phyloP scores from a whole-genome alignment of 1,140 invertebrate species.

The Lordiphosa collinella region DNA sequence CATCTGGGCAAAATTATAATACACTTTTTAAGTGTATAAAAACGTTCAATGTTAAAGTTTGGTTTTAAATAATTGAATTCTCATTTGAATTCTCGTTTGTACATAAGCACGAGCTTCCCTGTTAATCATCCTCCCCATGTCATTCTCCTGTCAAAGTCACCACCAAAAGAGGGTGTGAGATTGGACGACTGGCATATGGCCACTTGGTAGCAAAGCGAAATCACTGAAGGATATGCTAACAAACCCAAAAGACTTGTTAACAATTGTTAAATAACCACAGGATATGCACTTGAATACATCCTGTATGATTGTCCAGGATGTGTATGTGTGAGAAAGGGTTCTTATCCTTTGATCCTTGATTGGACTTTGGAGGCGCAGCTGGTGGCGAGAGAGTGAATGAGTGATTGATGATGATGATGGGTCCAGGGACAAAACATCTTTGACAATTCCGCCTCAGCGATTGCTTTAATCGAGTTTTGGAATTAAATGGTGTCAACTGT shows the following conservation, averaged over 20 bases:
- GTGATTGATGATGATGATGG: conserved; percentile 52
- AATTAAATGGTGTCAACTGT: conserved; percentile 69
- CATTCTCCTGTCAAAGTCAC: conserved; percentile 9
- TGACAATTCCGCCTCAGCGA: conserved; percentile 56
- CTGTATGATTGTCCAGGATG: conserved; percentile 49
- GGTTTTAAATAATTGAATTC: too few relatives aligned
- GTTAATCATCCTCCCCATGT: too few relatives aligned
- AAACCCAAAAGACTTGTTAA: conserved; percentile 38
- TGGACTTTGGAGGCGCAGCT: conserved; percentile 48
- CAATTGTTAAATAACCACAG: conserved; percentile 68
- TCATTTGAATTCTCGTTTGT: too few relatives aligned
- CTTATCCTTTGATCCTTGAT: conserved; percentile 63
- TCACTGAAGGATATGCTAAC: conserved; percentile 56
- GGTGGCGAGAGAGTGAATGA: conserved; percentile 45
- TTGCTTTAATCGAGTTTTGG: conserved; percentile 60
- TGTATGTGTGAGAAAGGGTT: conserved; percentile 25
- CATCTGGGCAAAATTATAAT: too few relatives aligned
- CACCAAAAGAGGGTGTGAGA: conserved; percentile 16
- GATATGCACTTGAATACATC: conserved; percentile 71
- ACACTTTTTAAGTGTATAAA: too few relatives aligned
- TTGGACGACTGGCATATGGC: conserved; percentile 58
- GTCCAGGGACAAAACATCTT: conserved; percentile 28
- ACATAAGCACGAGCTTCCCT: too few relatives aligned
- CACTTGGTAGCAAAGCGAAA: conserved; percentile 40
- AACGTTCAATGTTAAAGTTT: too few relatives aligned